These are phyloP conservation scores for Strigamia maritima DNA, from an alignment of 2,888 invertebrate species.

Conservation along the genomic window DNA sequence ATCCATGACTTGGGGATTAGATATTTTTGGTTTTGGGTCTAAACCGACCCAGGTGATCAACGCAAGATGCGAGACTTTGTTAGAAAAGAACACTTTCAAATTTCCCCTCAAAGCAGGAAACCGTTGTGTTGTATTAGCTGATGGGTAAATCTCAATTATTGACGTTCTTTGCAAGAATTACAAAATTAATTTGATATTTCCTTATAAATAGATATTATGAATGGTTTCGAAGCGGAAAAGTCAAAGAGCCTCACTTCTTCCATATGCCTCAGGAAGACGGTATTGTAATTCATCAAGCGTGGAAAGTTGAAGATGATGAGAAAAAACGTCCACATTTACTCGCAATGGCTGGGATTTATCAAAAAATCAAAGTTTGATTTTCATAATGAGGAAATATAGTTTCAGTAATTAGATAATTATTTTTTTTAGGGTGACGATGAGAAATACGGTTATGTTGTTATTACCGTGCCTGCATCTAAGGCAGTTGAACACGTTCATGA, in stretches of 20 bases:
- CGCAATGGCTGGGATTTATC: conserved; percentile 35
- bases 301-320: conserved; percentile 22
- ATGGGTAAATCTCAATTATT: conserved; percentile 60
- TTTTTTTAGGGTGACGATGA: background rate
- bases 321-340: conserved; percentile 23
- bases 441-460: conserved; percentile 36
- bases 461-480: conserved; percentile 38
- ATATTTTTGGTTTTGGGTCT: background rate
- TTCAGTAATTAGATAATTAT: background rate
- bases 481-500: conserved; percentile 41
- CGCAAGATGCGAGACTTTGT: conserved; percentile 33
- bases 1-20: conserved; percentile 35
- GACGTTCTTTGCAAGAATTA: background rate
- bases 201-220: conserved; percentile 59
- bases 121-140: conserved; percentile 72
- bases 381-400: background rate
- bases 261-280: conserved; percentile 62
- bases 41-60: conserved; percentile 18
- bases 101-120: conserved; percentile 65
- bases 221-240: conserved; percentile 63
- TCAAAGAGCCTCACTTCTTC: conserved; percentile 72
- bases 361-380: background rate
- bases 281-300: conserved; percentile 58
- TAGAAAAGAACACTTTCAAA: conserved; percentile 64
- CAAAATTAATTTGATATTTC: background rate